Evolutionary conservation across 2,888 invertebrate species (phyloP), one percentile per base, ranked within the genome.

Genomic region (Bugula neritina): DNA sequence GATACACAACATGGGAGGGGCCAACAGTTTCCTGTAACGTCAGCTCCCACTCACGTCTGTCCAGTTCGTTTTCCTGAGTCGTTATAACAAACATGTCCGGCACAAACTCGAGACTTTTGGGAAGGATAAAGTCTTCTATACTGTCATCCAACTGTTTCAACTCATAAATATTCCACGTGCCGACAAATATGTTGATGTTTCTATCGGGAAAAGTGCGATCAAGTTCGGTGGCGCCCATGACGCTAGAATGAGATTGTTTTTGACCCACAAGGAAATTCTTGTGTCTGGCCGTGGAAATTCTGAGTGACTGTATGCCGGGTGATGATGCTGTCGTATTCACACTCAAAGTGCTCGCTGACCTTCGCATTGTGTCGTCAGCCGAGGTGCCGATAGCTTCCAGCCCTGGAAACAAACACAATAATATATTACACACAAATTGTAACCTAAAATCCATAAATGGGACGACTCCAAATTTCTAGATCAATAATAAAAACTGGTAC

Each of bases 121-220:
- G 94, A 74, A 95, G 87, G 79, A 96, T 89, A 81, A 96, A 92
- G 83, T 95, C 94, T 78, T 94, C 92, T 78, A 96, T 84, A 83
- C 92, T 90, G 75, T 75, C 72, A 1, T 85, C 85, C 5, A 85
- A 82, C 27, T 81, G 79, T 90, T 94, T 83, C 34, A 77, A 92
- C 43, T 94, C 94, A 84, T 94, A 94, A 94, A 96, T 95, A 83
- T 97, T 97, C 95, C 96, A 97, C 31, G 94, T 92, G 3, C 93
- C 94, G 72, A 94, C 90, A 87, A 93, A 94, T 78, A 96, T 89
- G 75, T 89, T 90, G 0, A 94, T 88, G 84, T 92, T 91, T 77
- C 92, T 88, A 78, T 90, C 90, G 0, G 94, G 94, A 78, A 96
- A 89, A 63, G 92, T 90, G 82, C 92, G 90, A 78, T 91, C 91